Percentiles rank a stretch among this genome's conserved stretches.
Evolutionary conservation across 2,888 invertebrate species (phyloP).

Genomic region (Tetranychus truncatus): DNA sequence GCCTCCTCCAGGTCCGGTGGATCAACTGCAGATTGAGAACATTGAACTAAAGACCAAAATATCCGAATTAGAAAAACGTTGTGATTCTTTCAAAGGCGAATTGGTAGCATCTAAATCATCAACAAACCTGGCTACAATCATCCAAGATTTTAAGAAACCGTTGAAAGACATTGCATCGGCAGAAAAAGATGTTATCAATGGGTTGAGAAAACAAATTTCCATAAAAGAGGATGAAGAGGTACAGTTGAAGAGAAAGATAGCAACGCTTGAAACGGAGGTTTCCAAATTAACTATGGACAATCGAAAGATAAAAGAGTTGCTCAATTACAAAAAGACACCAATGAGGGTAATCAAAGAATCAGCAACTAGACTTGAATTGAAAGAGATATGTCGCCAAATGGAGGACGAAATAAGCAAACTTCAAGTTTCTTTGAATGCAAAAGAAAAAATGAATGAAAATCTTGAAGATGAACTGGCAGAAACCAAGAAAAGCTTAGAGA

Average conservation of each 20-base stretch:
- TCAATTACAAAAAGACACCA: constrained; percentile 48
- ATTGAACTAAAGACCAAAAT: constrained; percentile 43
- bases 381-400: constrained; percentile 64
- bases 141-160: constrained; percentile 20
- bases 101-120: constrained; percentile 21
- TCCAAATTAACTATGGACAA: constrained; percentile 26
- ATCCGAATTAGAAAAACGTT: constrained; percentile 43
- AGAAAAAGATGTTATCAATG: constrained; percentile 26
- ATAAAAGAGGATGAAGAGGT: constrained; percentile 42
- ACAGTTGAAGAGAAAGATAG: constrained; percentile 40
- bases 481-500: constrained; percentile 18
- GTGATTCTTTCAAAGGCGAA: constrained; percentile 40
- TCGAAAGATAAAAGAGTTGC: constrained; percentile 34
- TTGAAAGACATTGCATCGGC: constrained; percentile 13
- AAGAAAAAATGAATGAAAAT: constrained; percentile 25
- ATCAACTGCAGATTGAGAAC: constrained; percentile 30
- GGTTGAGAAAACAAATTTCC: constrained; percentile 30
- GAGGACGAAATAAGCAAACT: constrained; percentile 56
- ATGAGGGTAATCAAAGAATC: constrained; percentile 45
- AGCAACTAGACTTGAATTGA: constrained; percentile 33
- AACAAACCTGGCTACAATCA: constrained; percentile 13
- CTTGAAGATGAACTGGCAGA: constrained; percentile 24
- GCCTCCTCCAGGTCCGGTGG: constrained; percentile 28
- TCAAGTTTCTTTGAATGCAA: constrained; percentile 24
- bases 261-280: constrained; percentile 26